Conservation (phyloP, 2,797 vertebrate genomes). For the Lithobates sylvaticus region DNA sequence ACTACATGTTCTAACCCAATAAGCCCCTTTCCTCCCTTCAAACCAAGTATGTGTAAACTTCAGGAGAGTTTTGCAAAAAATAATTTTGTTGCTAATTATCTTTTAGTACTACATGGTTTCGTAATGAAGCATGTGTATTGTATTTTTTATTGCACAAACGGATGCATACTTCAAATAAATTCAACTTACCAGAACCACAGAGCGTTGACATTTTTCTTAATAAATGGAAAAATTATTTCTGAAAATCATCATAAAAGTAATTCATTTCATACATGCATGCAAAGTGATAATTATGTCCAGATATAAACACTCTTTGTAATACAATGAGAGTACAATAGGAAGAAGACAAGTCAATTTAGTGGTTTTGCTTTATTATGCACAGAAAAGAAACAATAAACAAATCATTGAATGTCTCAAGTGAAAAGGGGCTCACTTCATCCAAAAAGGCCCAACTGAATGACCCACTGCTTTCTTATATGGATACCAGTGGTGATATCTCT, state of each 20-base stretch:
- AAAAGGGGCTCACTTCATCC: no score
- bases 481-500: no score
- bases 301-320: not conserved
- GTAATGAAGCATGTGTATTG: slow-evolving; percentile 1
- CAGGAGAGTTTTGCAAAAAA: not conserved
- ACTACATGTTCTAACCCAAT: no score
- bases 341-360: not conserved
- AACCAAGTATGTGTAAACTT: not conserved
- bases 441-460: no score
- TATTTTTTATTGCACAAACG: not conserved
- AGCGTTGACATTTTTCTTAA: slow-evolving; percentile 6
- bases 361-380: not conserved
- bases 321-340: not conserved
- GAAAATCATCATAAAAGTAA: not conserved
- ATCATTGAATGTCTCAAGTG: no score
- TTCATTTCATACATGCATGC: not conserved
- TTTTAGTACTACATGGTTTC: not conserved
- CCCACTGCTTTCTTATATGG: no score
- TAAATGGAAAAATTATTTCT: slow-evolving; percentile 35
- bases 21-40: no score
- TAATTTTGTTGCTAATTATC: slow-evolving; percentile 28
- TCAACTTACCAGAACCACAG: not conserved
- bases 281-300: slow-evolving; percentile 10
- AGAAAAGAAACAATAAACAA: no score
- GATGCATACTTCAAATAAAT: slow-evolving; percentile 11